These are phyloP conservation scores for Syngnathoides biaculeatus DNA, from an alignment of 2,113 vertebrate species.

Conservation along the genomic window DNA sequence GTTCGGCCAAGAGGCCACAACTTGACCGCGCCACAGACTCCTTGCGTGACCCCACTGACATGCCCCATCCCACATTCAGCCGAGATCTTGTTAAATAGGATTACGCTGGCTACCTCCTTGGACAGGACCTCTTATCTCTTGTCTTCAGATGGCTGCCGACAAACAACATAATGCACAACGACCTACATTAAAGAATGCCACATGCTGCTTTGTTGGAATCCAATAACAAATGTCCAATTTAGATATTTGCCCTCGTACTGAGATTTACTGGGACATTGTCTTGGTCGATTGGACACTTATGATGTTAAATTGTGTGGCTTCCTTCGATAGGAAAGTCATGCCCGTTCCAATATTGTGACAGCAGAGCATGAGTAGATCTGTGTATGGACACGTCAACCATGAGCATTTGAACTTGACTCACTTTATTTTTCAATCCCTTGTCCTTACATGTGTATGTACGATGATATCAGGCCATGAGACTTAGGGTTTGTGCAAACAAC, in stretches of 20 bases:
- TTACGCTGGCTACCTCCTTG: constrained; percentile 67
- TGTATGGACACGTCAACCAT: neutral
- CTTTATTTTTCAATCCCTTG: neutral
- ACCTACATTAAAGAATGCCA: constrained; percentile 63
- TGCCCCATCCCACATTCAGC: constrained; percentile 43
- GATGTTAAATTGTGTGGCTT: constrained; percentile 44
- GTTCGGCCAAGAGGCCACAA: constrained; percentile 20
- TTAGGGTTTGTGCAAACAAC: neutral
- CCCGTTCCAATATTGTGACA: constrained; percentile 41
- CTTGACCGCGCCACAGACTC: constrained; percentile 40
- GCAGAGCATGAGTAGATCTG: neutral
- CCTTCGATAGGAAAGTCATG: constrained; percentile 40
- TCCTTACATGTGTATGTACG: neutral
- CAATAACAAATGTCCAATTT: neutral
- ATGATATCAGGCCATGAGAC: neutral
- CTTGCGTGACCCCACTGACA: constrained; percentile 52
- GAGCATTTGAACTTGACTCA: too few relatives aligned
- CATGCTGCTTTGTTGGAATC: constrained; percentile 24
- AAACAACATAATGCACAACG: constrained; percentile 55
- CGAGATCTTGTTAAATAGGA: constrained; percentile 66
- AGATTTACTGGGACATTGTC: constrained; percentile 41
- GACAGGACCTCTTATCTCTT: constrained; percentile 62
- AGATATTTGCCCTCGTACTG: constrained; percentile 16
- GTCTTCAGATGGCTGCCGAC: constrained; percentile 58
- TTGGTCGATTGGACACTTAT: constrained; percentile 38